Base-by-base conservation (phyloP, 2,888 invertebrate genomes). In the Cylloceria caligata region DNA sequence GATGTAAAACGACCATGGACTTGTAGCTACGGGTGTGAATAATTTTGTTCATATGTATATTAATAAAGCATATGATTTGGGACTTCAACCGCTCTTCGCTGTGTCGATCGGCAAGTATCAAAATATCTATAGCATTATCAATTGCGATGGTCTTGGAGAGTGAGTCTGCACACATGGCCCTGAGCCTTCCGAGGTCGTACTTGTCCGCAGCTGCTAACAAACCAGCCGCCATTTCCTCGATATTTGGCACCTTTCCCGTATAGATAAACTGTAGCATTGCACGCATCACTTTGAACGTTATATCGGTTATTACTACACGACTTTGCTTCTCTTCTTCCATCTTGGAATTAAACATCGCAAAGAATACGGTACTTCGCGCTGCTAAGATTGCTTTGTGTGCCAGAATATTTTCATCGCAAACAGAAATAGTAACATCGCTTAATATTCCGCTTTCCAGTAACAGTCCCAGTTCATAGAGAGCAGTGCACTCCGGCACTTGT, bases 291-390 rank as follows among this genome's bases (percentile, higher is more conserved):
- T 99, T 99, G 93, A 98, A 98, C 93, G 99, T 99, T 65, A 99
- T 98, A 93, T 99, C 99, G 73, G 97, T 97, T 91, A 98, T 98
- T 93, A 98, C 98, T 68, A 99, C 99, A 90, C 98, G 95, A 94
- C 99, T 99, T 93, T 98, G 96, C 94, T 99, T 99, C 87, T 98
- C 95, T 93, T 99, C 99, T 92, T 98, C 98, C 98, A 99, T 99
- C 94, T 99, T 98, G 93, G 99, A 99, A 93, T 99, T 99, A 93
- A 99, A 99, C 99, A 99, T 99, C 84, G 99, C 99, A 91, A 98
- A 98, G 94, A 99, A 99, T 52, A 99, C 99, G 86, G 98, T 98
- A 95, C 99, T 99, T 91, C 99, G 96, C 87, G 99, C 99, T 98
- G 93, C 86, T 80, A 78, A 86, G 82, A 80, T 36, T 36, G 36